Base-by-base conservation (phyloP, 1,140 invertebrate species). In the Danaus melanippus region DNA sequence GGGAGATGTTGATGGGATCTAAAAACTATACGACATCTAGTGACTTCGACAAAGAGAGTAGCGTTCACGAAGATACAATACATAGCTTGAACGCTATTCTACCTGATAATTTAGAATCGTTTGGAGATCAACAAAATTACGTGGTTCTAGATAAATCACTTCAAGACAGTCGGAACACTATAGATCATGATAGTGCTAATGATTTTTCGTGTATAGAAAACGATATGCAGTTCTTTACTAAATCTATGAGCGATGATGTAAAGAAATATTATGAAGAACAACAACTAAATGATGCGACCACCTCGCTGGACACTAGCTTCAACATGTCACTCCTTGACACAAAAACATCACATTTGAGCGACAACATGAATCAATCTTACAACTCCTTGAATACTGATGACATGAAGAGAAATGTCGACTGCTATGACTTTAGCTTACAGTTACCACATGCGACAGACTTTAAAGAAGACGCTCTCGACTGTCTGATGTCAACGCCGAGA, bases 191-290 rank as follows among this genome's bases (percentile, higher is more conserved):
- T 9, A 79, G 70, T 50, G 50, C 72, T 39, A 67, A 78, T 50
- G 81, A 86, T 54, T 84, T 86, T 53, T 78, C 83, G 9, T 76
- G 81, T 47, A 85, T 86, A 12, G 84, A 84, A 53, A 81, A 72
- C 21, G 84, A 86, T 46, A 79, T 84, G 79, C 80, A 86, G 49
- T 86, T 82, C 46, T 84, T 84, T 57, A 83, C 80, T 1, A 84
- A 86, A 63, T 79, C 82, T 47, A 79, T 86, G 75, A 84, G 77
- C 44, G 84, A 86, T 12, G 84, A 86, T 43, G 80, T 86, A 2
- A 84, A 84, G 56, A 83, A 86, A 59, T 86, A 76, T 73, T 86
- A 86, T 47, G 72, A 85, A 56, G 79, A 81, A 21, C 77, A 82
- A 55, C 81, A 77, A 15, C 17, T 86, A 0, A 74, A 62, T 50